phyloP scores from a whole-genome alignment of 2,888 invertebrate genomes.

The Panopea generosa region DNA sequence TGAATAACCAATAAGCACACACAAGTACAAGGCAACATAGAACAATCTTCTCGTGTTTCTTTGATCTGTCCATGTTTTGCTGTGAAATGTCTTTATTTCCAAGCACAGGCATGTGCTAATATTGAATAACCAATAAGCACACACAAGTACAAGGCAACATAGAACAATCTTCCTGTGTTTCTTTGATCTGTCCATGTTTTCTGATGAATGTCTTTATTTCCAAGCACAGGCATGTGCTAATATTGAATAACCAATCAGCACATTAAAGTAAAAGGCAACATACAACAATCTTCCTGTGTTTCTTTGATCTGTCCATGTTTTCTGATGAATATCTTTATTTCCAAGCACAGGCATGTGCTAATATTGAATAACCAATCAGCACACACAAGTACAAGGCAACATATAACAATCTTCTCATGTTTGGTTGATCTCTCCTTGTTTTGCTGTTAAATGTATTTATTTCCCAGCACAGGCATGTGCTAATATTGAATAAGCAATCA shows the following conservation, averaged over 20 bases:
- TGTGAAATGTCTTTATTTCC: not conserved
- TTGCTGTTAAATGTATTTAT: not conserved
- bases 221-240: constrained; percentile 36
- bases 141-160: constrained; percentile 20
- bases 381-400: constrained; percentile 5
- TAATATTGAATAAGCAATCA: too few relatives aligned
- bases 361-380: constrained; percentile 11
- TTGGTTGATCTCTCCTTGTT: not conserved
- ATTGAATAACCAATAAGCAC: not conserved
- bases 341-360: constrained; percentile 31
- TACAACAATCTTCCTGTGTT: too few relatives aligned
- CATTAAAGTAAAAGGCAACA: not conserved
- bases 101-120: constrained; percentile 28
- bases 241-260: constrained; percentile 7
- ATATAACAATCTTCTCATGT: not conserved
- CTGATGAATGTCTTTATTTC: constrained; percentile 1
- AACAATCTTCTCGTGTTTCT: not conserved
- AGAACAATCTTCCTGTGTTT: not conserved
- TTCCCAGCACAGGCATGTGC: too few relatives aligned
- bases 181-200: not conserved
- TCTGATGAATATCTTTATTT: not conserved
- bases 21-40: constrained; percentile 24
- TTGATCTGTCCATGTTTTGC: not conserved
- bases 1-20: constrained; percentile 13
- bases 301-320: not conserved